These are phyloP conservation scores for Drosophila ochracea DNA, from an alignment of 2,888 invertebrate genomes.

Conservation along the genomic window DNA sequence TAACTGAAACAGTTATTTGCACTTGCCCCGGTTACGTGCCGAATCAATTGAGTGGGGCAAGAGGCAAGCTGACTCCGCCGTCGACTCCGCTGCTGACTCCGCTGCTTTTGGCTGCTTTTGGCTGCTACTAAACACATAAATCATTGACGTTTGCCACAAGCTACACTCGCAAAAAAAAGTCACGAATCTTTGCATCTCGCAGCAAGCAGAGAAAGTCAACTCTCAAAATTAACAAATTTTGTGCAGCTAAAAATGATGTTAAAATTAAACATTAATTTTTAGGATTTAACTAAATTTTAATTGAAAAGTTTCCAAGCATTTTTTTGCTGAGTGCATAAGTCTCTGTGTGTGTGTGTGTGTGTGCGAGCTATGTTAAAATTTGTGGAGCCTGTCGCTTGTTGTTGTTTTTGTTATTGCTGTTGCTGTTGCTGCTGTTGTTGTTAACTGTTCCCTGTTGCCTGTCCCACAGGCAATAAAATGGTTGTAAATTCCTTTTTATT, in stretches of 20 bases:
- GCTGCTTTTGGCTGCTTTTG: constrained; percentile 2
- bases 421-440: background rate
- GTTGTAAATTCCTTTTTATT: constrained; percentile 71
- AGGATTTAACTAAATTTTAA: background rate
- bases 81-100: background rate
- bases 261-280: background rate
- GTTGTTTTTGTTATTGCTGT: background rate
- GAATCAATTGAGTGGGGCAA: constrained; percentile 72
- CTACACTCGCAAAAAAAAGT: background rate
- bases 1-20: constrained; percentile 78
- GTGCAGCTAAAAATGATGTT: background rate
- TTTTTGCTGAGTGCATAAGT: background rate
- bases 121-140: constrained; percentile 60
- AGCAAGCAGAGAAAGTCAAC: background rate
- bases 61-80: constrained; percentile 5
- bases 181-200: background rate
- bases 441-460: constrained; percentile 47
- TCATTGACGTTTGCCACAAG: constrained; percentile 63
- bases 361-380: constrained; percentile 54
- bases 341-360: constrained; percentile 3
- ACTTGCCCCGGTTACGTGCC: constrained; percentile 76
- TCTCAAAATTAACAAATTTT: background rate
- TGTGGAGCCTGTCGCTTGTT: constrained; percentile 20
- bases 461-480: constrained; percentile 64
- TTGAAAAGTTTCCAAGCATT: background rate